These are phyloP conservation scores for Philhelius pedissequus DNA, from an alignment of 2,888 invertebrate genomes.

Conservation along the genomic window DNA sequence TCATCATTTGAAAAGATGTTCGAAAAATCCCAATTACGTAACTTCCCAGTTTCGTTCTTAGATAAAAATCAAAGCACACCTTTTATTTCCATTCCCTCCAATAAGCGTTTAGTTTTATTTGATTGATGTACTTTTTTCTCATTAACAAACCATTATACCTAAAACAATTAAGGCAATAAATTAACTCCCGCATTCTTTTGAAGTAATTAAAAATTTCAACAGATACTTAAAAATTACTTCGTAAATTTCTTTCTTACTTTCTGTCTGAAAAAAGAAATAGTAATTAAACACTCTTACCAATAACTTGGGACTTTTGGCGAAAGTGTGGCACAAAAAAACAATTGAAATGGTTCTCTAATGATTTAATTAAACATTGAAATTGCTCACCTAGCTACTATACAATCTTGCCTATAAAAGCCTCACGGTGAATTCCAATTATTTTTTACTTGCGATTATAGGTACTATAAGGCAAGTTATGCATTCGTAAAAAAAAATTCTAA, in stretches of 20 bases:
- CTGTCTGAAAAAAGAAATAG: neutral
- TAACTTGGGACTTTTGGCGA: no score
- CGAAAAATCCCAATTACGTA: no score
- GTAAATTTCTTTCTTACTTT: neutral
- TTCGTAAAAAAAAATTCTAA: no score
- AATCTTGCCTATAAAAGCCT: neutral
- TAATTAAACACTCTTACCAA: neutral
- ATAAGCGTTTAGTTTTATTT: neutral
- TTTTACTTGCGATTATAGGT: no score
- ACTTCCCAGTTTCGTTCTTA: no score
- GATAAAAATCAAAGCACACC: no score
- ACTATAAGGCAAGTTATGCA: no score
- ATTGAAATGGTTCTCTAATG: conserved; percentile 19
- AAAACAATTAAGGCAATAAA: neutral
- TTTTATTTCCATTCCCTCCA: no score
- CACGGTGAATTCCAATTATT: neutral
- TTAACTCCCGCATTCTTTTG: neutral
- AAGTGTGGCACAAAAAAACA: conserved; percentile 33
- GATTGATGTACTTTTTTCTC: neutral
- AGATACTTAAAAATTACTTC: conserved; percentile 14
- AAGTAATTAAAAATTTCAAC: conserved; percentile 22
- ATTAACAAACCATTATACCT: neutral
- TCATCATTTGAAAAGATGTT: no score
- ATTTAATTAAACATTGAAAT: conserved; percentile 12
- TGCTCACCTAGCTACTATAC: neutral